Evolutionary conservation across 2,888 invertebrate genomes (phyloP).

Genomic region (Onthophagus sagittarius): DNA sequence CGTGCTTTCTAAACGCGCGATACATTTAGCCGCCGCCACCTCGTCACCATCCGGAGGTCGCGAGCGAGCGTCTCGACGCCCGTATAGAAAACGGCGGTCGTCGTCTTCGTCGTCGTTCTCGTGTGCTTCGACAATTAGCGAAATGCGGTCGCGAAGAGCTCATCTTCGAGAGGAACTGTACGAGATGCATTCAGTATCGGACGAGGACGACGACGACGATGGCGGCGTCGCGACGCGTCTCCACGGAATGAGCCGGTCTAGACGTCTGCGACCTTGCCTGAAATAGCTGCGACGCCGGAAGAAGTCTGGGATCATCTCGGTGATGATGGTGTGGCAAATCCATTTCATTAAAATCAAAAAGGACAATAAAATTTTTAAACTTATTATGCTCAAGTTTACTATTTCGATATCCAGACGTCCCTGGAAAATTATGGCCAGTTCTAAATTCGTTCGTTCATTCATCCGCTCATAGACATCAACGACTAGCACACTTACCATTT

Average conservation of each 20-base stretch:
- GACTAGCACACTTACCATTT: background rate
- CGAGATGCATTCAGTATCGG: background rate
- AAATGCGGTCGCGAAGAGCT: background rate
- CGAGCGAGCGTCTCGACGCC: background rate
- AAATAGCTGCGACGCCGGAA: slow-evolving; percentile 47
- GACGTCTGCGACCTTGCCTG: slow-evolving; percentile 46
- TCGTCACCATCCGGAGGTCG: background rate
- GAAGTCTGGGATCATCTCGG: slow-evolving; percentile 38
- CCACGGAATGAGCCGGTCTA: slow-evolving; percentile 36
- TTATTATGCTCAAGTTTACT: background rate
- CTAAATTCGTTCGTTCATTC: background rate
- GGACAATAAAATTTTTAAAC: too few relatives aligned
- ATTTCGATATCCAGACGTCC: background rate
- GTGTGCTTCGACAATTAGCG: background rate
- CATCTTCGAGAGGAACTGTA: slow-evolving; percentile 23
- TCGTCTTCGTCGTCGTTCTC: too few relatives aligned
- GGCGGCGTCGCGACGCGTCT: background rate
- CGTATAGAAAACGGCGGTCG: background rate
- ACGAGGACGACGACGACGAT: background rate
- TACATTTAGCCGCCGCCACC: background rate
- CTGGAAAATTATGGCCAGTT: background rate
- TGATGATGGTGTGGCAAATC: too few relatives aligned
- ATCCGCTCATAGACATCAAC: background rate
- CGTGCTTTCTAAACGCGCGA: background rate
- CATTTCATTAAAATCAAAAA: too few relatives aligned